Percentiles rank a stretch among this genome's conserved stretches.
These are phyloP conservation scores for Stegastes partitus DNA, from an alignment of 2,113 vertebrate genomes.

Conservation along the genomic window DNA sequence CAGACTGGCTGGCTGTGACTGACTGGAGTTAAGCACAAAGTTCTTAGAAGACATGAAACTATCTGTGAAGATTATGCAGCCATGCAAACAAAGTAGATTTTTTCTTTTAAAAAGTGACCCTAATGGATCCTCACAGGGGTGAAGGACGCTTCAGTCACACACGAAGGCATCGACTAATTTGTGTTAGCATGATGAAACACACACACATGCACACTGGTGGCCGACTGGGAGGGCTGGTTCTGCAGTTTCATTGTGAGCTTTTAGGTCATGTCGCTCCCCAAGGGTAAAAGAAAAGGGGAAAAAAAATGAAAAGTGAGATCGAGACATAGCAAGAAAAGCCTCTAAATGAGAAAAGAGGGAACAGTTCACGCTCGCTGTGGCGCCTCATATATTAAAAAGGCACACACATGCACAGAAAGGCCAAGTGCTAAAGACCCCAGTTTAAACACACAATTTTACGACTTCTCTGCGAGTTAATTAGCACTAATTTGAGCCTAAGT, in stretches of 20 bases:
- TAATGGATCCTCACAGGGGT: background rate
- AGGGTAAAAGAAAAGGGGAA: slow-evolving; percentile 39
- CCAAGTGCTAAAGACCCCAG: slow-evolving; percentile 17
- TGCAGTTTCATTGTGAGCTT: slow-evolving; percentile 58
- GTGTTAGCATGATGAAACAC: slow-evolving; percentile 8
- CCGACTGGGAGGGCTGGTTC: slow-evolving; percentile 68
- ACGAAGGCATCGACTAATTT: slow-evolving; percentile 27
- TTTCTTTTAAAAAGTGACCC: background rate
- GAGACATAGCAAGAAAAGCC: background rate
- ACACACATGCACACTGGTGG: slow-evolving; percentile 4
- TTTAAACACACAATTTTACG: slow-evolving; percentile 41
- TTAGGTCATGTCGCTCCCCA: slow-evolving; percentile 58
- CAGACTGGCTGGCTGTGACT: slow-evolving; percentile 18
- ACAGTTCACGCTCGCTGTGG: slow-evolving; percentile 11
- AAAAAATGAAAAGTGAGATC: slow-evolving; percentile 27
- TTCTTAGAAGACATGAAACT: background rate
- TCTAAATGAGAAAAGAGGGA: slow-evolving; percentile 11
- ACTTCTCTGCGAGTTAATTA: slow-evolving; percentile 36
- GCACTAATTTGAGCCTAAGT: slow-evolving; percentile 28
- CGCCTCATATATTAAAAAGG: slow-evolving; percentile 22
- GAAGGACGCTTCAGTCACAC: background rate
- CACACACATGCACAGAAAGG: background rate
- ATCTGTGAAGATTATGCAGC: background rate
- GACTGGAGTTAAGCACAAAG: slow-evolving; percentile 1
- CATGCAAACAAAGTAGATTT: background rate